These are phyloP conservation scores for Zootoca vivipara DNA, from an alignment of 2,113 vertebrate species.

Conservation along the genomic window DNA sequence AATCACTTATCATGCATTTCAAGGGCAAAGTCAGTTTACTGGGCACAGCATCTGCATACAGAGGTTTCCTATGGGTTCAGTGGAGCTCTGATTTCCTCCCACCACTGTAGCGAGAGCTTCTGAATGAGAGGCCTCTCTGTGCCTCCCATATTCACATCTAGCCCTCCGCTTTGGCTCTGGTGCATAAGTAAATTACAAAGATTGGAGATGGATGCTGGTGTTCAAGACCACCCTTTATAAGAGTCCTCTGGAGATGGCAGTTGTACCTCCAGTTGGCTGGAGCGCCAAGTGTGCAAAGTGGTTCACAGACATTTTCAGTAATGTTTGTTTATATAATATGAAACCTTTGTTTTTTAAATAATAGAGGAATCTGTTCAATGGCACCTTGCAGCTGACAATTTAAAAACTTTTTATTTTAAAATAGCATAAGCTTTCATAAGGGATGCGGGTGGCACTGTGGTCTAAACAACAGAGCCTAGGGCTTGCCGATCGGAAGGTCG, in stretches of 20 bases:
- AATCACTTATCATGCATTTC: not conserved
- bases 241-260: not conserved
- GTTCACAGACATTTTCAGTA: not conserved
- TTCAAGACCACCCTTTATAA: not conserved
- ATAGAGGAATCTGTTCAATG: too few relatives aligned
- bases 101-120: too few relatives aligned
- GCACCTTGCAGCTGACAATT: too few relatives aligned
- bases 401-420: too few relatives aligned
- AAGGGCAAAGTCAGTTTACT: not conserved
- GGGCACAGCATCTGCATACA: not conserved
- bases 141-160: not conserved
- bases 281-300: not conserved
- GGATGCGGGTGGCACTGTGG: too few relatives aligned
- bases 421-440: too few relatives aligned
- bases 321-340: not conserved
- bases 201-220: not conserved
- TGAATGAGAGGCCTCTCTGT: not conserved
- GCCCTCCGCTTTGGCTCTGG: not conserved
- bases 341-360: too few relatives aligned
- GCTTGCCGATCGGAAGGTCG: too few relatives aligned
- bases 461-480: too few relatives aligned
- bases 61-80: not conserved
- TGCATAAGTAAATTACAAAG: not conserved
- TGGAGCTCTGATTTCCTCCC: not conserved
- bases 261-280: not conserved